Base-by-base conservation (phyloP, 1,140 invertebrate species). In the Pararge aegeria region DNA sequence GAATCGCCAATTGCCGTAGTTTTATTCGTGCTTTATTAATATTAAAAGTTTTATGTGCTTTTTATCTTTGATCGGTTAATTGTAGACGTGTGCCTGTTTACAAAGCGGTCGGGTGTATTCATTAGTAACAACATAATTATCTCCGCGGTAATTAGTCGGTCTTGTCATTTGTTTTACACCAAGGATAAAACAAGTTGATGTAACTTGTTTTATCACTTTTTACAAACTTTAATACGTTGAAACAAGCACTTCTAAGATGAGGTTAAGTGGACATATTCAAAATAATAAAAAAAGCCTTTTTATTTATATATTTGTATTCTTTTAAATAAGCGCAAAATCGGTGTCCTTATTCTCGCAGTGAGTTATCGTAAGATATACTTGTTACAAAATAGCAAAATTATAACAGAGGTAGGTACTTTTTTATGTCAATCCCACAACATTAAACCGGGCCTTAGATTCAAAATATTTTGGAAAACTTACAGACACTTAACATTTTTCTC, bases 11-110 rank as follows among this genome's bases (percentile, higher is more conserved):
- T 42, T 18, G 38, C 3, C 5, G 6, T 4, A 7, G 16, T 18
- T 15, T 40, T 5, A 40, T 46, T 20, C 13, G 5, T 46, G 16
- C 4, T 10, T 46, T 24, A 24, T 46, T 20, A 13, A 46, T 46
- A 21, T 46, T n/a, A 46, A 46, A 6, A 46, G 44, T 46, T 21
- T 20, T 20, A 46, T 24, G 18, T n/a, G 44, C 12, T 20, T 46
- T 42, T 42, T 42, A 42, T 42, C 38, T 42, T 42, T 15, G 38
- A 42, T 42, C 38, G 16, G 13, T 42, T 42, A 42, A 42, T 42
- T 16, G 38, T 42, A 42, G 10, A 42, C 9, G 6, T 42, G 6
- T 42, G 10, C 30, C 30, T 1, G 38, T 42, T 42, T 15, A 21
- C 44, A 13, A 20, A 21, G 44, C 12, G 18, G 19, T 5, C 19